phyloP scores from a whole-genome alignment of 1,140 invertebrate species.

The Nymphalis io region DNA sequence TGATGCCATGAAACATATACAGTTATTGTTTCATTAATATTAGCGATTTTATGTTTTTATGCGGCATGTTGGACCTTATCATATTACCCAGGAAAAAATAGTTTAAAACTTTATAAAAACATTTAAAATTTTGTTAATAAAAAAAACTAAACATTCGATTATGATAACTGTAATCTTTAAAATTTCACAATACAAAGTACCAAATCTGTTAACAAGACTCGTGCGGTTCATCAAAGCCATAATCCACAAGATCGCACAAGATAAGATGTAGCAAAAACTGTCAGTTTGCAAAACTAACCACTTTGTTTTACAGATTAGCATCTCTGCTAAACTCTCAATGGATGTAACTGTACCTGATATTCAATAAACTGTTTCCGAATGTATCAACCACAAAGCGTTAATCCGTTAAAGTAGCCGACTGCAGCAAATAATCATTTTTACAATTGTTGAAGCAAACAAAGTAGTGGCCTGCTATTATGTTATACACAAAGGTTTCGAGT shows the following conservation, averaged over 20 bases:
- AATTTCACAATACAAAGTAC: slow-evolving; percentile 15
- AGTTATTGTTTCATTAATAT: too few species aligned
- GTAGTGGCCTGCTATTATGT: slow-evolving; percentile 59
- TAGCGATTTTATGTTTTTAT: too few species aligned
- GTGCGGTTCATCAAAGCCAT: slow-evolving; percentile 48
- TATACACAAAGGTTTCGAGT: slow-evolving; percentile 59
- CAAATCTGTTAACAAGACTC: slow-evolving; percentile 23
- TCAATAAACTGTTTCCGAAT: slow-evolving; percentile 58
- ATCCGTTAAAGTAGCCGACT: slow-evolving; percentile 77
- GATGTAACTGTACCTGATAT: slow-evolving; percentile 72
- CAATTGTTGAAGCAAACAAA: slow-evolving; percentile 68
- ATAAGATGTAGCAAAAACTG: slow-evolving; percentile 57
- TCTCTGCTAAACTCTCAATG: slow-evolving; percentile 66
- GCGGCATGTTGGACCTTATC: too few species aligned
- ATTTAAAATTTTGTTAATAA: too few species aligned
- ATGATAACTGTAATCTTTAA: slow-evolving; percentile 22
- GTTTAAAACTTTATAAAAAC: too few species aligned
- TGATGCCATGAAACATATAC: too few species aligned
- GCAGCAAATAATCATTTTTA: slow-evolving; percentile 59
- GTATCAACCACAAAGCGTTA: slow-evolving; percentile 49
- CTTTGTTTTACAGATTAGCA: slow-evolving; percentile 76
- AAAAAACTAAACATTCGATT: not conserved
- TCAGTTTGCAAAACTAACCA: slow-evolving; percentile 67
- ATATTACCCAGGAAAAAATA: too few species aligned
- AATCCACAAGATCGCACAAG: slow-evolving; percentile 48